Conservation (phyloP, 1,140 invertebrate species). For the Zaprionus africanus region DNA sequence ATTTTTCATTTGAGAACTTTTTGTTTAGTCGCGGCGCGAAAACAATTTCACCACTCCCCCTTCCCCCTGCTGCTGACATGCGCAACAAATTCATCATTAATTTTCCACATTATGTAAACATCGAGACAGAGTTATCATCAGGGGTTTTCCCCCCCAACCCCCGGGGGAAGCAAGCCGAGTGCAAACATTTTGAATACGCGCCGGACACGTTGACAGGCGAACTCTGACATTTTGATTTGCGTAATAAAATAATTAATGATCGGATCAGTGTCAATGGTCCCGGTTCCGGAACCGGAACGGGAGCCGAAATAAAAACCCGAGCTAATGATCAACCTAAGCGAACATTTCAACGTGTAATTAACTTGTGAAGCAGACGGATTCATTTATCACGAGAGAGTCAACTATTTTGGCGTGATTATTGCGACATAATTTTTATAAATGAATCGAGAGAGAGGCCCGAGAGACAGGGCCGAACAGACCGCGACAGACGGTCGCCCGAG, state of each 20-base stretch:
- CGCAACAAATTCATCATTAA: slow-evolving; percentile 76
- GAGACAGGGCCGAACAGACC: neutral
- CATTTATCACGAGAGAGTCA: slow-evolving; percentile 63
- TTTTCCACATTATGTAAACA: slow-evolving; percentile 79
- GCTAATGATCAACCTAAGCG: slow-evolving; percentile 64
- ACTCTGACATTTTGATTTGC: slow-evolving; percentile 79
- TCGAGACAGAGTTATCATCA: slow-evolving; percentile 22
- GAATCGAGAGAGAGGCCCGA: slow-evolving; percentile 3
- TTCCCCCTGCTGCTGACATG: slow-evolving; percentile 30
- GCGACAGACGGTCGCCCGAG: slow-evolving; percentile 39
- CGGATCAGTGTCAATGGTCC: slow-evolving; percentile 62
- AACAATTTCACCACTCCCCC: slow-evolving; percentile 43
- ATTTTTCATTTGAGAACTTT: slow-evolving; percentile 74
- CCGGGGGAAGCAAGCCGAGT: neutral
- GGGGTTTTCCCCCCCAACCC: neutral
- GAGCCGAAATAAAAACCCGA: slow-evolving; percentile 18
- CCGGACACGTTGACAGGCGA: slow-evolving; percentile 55
- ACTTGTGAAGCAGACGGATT: slow-evolving; percentile 38
- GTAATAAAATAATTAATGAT: slow-evolving; percentile 83
- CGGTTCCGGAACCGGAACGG: neutral
- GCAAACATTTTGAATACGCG: slow-evolving; percentile 62
- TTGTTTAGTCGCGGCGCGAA: slow-evolving; percentile 24
- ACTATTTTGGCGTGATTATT: slow-evolving; percentile 66
- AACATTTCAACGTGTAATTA: slow-evolving; percentile 69
- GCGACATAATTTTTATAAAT: slow-evolving; percentile 80